Evolutionary conservation across 2,888 invertebrate species (phyloP).

Genomic region (Lysandra bellargus): DNA sequence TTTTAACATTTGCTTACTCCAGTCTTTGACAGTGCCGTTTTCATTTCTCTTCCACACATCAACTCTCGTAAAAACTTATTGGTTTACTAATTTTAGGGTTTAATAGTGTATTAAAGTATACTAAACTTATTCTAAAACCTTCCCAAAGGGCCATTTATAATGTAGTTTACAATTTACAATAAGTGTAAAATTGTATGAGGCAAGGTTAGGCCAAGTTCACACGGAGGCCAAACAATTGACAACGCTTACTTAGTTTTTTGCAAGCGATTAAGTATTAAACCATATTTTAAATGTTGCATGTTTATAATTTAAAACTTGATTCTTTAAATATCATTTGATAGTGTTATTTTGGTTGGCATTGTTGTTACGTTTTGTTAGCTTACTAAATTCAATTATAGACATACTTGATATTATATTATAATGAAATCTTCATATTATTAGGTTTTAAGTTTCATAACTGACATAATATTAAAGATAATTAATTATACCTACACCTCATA

Average conservation of each 20-base stretch:
- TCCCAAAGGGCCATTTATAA: background rate
- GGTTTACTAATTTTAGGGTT: too few relatives aligned
- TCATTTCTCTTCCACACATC: too few relatives aligned
- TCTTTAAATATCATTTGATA: background rate
- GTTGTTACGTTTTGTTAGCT: background rate
- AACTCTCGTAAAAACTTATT: too few relatives aligned
- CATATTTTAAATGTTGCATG: background rate
- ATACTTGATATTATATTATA: background rate
- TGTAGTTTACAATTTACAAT: background rate
- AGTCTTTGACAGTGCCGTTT: too few relatives aligned
- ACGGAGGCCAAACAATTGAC: conserved; percentile 56
- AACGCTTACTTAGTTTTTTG: conserved; percentile 46
- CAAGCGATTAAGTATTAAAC: background rate
- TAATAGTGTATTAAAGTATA: background rate
- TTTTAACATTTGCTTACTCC: too few relatives aligned
- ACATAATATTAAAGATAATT: background rate
- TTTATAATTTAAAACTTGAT: background rate
- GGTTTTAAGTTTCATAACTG: background rate
- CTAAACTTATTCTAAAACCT: background rate
- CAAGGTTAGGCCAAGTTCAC: conserved; percentile 66
- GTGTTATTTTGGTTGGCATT: background rate
- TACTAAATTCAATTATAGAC: background rate
- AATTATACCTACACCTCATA: background rate
- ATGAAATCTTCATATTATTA: background rate
- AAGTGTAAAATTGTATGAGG: background rate